These are phyloP conservation scores for Sinocyclocheilus rhinocerous DNA, from an alignment of 2,113 vertebrate genomes.

Conservation along the genomic window DNA sequence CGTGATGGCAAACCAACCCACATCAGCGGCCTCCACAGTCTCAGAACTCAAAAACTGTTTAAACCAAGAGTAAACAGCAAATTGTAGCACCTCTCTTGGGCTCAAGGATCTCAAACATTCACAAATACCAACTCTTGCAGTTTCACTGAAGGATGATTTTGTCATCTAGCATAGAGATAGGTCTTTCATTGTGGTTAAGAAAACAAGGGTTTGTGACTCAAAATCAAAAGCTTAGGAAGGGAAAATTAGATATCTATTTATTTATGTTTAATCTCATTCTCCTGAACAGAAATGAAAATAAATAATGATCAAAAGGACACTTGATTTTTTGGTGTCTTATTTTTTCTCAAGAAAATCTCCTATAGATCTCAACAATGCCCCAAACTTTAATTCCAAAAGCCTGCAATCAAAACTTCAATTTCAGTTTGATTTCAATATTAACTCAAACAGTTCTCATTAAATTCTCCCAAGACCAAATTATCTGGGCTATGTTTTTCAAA, in stretches of 20 bases:
- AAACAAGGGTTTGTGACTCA: neutral
- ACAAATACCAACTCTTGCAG: neutral
- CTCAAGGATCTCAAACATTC: neutral
- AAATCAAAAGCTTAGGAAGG: neutral
- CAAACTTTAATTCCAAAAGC: neutral
- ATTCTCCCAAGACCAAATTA: constrained; percentile 8
- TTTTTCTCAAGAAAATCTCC: neutral
- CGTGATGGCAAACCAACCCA: constrained; percentile 13
- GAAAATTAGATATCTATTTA: neutral
- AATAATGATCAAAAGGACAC: neutral
- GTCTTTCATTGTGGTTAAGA: neutral
- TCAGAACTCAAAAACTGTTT: constrained; percentile 17
- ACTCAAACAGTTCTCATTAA: neutral
- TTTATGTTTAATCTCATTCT: neutral
- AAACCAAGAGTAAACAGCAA: constrained; percentile 14
- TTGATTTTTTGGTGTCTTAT: neutral
- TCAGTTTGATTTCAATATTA: neutral
- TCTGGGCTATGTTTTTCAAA: constrained; percentile 1
- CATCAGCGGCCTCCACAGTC: neutral
- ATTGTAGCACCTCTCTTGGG: constrained; percentile 6
- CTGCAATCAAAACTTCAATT: neutral
- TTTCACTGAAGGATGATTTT: neutral
- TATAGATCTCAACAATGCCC: neutral
- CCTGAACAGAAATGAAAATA: neutral
- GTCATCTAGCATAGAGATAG: neutral